Evolutionary conservation across 2,888 invertebrate species (phyloP), one percentile per base, ranked within the genome.

Genomic region (Ptilodon capucinus): DNA sequence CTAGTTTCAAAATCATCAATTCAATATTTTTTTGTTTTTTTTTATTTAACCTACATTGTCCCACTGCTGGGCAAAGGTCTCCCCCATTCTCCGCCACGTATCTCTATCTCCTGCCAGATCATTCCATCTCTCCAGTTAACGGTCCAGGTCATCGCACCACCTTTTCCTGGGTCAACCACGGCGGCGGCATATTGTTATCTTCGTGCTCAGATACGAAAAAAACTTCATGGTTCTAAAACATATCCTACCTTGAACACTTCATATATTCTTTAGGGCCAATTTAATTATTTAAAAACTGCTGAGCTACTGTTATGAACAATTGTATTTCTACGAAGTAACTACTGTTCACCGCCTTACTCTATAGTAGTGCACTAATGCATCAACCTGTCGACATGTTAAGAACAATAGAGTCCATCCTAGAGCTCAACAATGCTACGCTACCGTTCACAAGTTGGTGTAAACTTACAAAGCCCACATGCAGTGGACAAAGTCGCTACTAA

Each of bases 401-500:
- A 89, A 91, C 89, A 89, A 89, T 75, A 58, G 38, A 5, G 46
- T 14, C 42, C 36, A 44, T 42, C 58, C 46, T 48, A 48, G 53
- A 44, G 56, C 38, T 48, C 41, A 42, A 44, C 44, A 57, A 45
- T 46, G 42, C 55, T 56, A 59, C 48, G 60, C 60, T 64, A 60
- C 65, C 59, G 83, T 76, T 60, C 64, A 60, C 57, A 49, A 59
- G 69, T 64, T 75, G 68, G 65, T 64, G 36, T 52, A 43, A 6
- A 19, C 45, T 53, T 32, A 83, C 84, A 87, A 86, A 82, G 81
- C 59, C 76, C 80, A 72, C 90, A 86, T 81, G 83, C 71, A 64
- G 86, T 54, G 86, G 74, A 90, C 87, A 90, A 89, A 78, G 72
- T 64, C 51, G 57, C 71, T 87, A 85, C 90, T 91, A 89, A 91